phyloP scores from a whole-genome alignment of 2,888 invertebrate genomes.

The Callyntrura guangdongensis region DNA sequence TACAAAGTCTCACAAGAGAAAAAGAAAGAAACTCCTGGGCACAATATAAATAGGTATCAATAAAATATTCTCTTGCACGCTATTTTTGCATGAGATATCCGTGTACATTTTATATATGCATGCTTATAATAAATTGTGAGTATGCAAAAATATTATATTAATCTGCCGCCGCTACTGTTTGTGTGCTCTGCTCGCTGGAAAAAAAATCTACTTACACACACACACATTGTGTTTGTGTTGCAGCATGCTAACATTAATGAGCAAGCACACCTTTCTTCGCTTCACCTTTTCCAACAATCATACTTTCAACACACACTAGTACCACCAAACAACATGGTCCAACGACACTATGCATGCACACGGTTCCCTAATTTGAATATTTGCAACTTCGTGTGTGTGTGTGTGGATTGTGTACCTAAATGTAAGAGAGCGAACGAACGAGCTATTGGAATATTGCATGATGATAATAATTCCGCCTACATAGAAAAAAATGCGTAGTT shows the following conservation, averaged over 20 bases:
- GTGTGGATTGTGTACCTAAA: neutral
- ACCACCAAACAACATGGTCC: no score
- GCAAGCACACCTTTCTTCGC: constrained; percentile 51
- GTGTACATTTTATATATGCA: constrained; percentile 9
- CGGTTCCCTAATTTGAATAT: constrained; percentile 66
- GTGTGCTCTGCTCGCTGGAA: neutral
- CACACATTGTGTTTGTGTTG: neutral
- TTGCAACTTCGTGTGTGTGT: constrained; percentile 41
- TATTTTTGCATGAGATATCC: neutral
- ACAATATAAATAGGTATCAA: neutral
- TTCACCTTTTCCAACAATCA: neutral
- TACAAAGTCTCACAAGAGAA: neutral
- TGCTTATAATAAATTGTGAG: neutral
- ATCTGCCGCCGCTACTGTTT: constrained; percentile 8
- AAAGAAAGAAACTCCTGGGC: neutral
- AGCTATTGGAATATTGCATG: constrained; percentile 55
- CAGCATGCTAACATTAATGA: constrained; percentile 56
- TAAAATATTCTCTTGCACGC: constrained; percentile 48
- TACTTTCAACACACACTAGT: neutral
- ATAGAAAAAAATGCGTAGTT: neutral
- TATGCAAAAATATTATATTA: constrained; percentile 29
- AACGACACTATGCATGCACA: neutral
- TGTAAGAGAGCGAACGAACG: neutral
- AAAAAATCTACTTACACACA: neutral
- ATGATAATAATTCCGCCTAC: neutral